Percentiles rank a stretch among this genome's conserved stretches.
Conservation (phyloP, 2,888 invertebrate species). For the Caenorhabditis macrosperma region DNA sequence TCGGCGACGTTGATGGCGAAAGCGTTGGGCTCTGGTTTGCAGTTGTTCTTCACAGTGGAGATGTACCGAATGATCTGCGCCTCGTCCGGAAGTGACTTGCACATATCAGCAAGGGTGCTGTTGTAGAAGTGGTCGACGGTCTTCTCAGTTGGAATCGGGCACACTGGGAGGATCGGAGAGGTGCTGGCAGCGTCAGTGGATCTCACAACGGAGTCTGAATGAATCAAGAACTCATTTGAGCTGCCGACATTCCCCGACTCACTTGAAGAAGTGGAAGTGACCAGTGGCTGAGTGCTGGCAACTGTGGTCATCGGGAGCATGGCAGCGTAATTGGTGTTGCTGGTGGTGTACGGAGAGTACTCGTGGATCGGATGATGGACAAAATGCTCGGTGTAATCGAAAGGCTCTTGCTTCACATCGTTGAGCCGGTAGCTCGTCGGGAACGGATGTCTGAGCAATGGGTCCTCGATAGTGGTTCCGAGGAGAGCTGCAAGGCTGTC, state of each 20-base stretch:
- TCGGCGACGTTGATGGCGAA: constrained; percentile 68
- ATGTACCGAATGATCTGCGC: constrained; percentile 17
- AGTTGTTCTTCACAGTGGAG: not conserved
- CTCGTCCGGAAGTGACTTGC: constrained; percentile 54
- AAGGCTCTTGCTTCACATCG: constrained; percentile 71
- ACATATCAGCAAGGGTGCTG: constrained; percentile 53
- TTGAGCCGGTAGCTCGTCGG: constrained; percentile 19
- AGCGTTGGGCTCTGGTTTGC: constrained; percentile 45
- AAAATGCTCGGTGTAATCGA: constrained; percentile 62
- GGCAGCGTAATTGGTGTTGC: constrained; percentile 33
- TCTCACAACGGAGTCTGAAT: constrained; percentile 54
- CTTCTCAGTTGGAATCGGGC: constrained; percentile 78
- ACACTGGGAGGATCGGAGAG: constrained; percentile 74
- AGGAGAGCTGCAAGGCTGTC: constrained; percentile 71
- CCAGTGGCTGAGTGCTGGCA: constrained; percentile 23
- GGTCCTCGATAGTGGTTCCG: constrained; percentile 68
- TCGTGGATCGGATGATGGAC: constrained; percentile 56
- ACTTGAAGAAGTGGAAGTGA: constrained; percentile 56
- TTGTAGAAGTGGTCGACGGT: constrained; percentile 76
- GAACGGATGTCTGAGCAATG: constrained; percentile 57
- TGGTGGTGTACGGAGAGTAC: constrained; percentile 51
- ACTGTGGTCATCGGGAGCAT: constrained; percentile 57
- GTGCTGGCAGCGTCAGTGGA: constrained; percentile 62
- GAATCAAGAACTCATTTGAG: not conserved
- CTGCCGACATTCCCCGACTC: not conserved